phyloP scores from a whole-genome alignment of 2,888 invertebrate genomes.

The Nemoura dubitans region DNA sequence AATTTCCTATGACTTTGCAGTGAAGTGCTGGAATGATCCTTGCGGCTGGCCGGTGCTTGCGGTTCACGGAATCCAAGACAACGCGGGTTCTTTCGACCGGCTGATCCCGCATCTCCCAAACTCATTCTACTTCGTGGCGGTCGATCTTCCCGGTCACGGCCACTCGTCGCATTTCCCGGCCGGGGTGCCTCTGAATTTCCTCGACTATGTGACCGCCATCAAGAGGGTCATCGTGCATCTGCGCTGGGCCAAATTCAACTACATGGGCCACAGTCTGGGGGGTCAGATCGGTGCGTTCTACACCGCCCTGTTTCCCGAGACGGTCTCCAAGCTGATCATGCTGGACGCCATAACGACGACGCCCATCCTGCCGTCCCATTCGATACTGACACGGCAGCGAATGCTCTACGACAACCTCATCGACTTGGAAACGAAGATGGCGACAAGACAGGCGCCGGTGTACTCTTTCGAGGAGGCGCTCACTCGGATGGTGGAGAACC shows the following conservation, averaged over 20 bases:
- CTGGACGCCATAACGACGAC: slow-evolving; percentile 59
- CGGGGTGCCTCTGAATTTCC: slow-evolving; percentile 58
- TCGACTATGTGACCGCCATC: slow-evolving; percentile 57
- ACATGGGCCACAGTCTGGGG: slow-evolving; percentile 64
- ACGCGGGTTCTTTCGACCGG: slow-evolving; percentile 61
- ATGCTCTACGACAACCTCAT: slow-evolving; percentile 58
- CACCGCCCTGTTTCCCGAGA: slow-evolving; percentile 59
- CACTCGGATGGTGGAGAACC: slow-evolving; percentile 60
- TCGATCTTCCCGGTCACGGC: slow-evolving; percentile 64
- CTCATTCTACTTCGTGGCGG: slow-evolving; percentile 58
- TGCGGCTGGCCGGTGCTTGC: slow-evolving; percentile 56
- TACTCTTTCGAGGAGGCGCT: slow-evolving; percentile 53
- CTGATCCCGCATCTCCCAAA: slow-evolving; percentile 58
- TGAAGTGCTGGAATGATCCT: slow-evolving; percentile 55
- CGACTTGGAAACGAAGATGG: slow-evolving; percentile 55
- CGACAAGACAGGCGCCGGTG: slow-evolving; percentile 50
- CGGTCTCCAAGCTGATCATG: slow-evolving; percentile 60
- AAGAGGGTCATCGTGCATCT: slow-evolving; percentile 58
- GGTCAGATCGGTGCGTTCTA: slow-evolving; percentile 60
- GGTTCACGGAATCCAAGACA: slow-evolving; percentile 60
- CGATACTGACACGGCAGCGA: slow-evolving; percentile 56
- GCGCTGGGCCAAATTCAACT: slow-evolving; percentile 59
- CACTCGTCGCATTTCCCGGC: slow-evolving; percentile 59
- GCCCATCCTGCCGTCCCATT: slow-evolving; percentile 51
- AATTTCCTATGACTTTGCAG: slow-evolving; percentile 54